phyloP scores from a whole-genome alignment of 2,113 vertebrate genomes.

The Aramus guarauna region DNA sequence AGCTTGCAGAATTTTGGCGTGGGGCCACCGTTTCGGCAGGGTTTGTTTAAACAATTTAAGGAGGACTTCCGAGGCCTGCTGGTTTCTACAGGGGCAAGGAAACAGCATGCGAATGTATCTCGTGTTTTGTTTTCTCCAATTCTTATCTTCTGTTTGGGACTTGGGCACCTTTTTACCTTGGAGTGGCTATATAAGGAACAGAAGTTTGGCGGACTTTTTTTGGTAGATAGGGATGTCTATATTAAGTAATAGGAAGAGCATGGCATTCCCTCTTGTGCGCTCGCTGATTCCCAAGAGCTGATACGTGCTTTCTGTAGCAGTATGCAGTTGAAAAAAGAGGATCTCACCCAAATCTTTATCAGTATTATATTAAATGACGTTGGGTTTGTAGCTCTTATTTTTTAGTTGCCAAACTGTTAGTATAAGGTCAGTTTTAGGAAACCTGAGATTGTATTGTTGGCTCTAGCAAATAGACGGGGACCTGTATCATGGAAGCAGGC shows the following conservation, averaged over 20 bases:
- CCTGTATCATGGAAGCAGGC: background rate
- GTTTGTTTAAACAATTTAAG: background rate
- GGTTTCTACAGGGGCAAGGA: background rate
- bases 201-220: background rate
- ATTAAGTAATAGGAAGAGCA: slow-evolving; percentile 43
- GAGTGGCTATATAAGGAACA: slow-evolving; percentile 21
- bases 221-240: background rate
- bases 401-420: background rate
- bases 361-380: rapidly evolving
- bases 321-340: background rate
- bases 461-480: background rate
- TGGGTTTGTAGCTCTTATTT: background rate
- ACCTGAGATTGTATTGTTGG: background rate
- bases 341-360: background rate
- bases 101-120: background rate
- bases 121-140: background rate
- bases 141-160: background rate
- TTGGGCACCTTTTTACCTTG: slow-evolving; percentile 9
- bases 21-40: background rate
- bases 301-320: background rate
- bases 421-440: background rate
- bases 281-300: background rate
- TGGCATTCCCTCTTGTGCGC: background rate
- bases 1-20: background rate
- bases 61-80: background rate